Evolutionary conservation across 2,888 invertebrate species (phyloP).

Genomic region (Amphipoea oculea): DNA sequence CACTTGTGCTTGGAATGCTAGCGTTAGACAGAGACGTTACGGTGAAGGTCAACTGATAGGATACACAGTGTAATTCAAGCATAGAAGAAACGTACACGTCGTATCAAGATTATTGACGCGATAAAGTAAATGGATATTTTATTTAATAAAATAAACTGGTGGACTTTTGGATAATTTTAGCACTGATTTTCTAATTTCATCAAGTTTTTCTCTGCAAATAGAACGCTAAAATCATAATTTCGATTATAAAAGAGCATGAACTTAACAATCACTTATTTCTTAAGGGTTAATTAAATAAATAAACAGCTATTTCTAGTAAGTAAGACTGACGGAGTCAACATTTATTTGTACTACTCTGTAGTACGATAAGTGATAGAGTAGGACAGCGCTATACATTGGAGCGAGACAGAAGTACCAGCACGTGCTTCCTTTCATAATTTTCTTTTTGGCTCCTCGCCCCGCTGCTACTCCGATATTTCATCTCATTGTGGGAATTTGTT

Average conservation of each 20-base stretch:
- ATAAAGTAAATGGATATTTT: slow-evolving; percentile 42
- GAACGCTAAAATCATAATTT: not conserved
- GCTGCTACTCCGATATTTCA: slow-evolving; percentile 85
- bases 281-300: not conserved
- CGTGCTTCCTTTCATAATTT: slow-evolving; percentile 88
- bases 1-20: slow-evolving; percentile 84
- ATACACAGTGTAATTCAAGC: slow-evolving; percentile 76
- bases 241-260: not conserved
- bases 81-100: slow-evolving; percentile 69
- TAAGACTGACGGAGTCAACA: not conserved
- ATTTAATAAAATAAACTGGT: slow-evolving; percentile 33
- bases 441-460: slow-evolving; percentile 84
- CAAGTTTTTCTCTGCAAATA: not conserved
- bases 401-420: slow-evolving; percentile 80
- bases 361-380: slow-evolving; percentile 57
- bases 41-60: slow-evolving; percentile 89
- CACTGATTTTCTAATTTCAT: not conserved
- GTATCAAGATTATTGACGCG: slow-evolving; percentile 52
- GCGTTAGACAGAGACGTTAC: slow-evolving; percentile 78
- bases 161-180: slow-evolving; percentile 7
- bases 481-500: slow-evolving; percentile 85
- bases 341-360: slow-evolving; percentile 60
- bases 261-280: not conserved
- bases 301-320: slow-evolving; percentile 3
- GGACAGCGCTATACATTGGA: slow-evolving; percentile 72